Percentiles rank a stretch among this genome's conserved stretches.
phyloP scores from a whole-genome alignment of 2,113 vertebrate genomes.

The Pycnonotus jocosus region DNA sequence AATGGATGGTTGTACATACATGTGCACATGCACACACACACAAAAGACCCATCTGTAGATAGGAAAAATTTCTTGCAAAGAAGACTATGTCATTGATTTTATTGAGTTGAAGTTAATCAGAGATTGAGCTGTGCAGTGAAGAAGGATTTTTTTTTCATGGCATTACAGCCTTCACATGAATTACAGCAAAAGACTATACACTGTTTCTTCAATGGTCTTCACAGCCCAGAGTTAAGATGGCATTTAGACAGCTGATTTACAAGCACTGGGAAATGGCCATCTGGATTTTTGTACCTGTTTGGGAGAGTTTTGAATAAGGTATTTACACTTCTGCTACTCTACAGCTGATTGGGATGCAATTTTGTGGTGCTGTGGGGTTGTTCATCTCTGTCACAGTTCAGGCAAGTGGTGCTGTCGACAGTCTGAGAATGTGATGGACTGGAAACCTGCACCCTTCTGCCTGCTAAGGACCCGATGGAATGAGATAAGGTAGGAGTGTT shows the following conservation, averaged over 20 bases:
- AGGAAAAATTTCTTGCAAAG: not conserved
- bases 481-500: not conserved
- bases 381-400: not conserved
- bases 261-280: not conserved
- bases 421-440: not conserved
- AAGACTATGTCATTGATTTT: not conserved
- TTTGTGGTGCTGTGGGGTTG: not conserved
- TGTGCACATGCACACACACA: rapidly evolving
- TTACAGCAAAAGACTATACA: not conserved
- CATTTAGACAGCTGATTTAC: not conserved
- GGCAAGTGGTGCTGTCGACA: not conserved
- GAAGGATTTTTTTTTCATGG: not conserved
- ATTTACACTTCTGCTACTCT: not conserved
- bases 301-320: not conserved
- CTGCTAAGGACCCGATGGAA: not conserved
- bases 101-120: not conserved
- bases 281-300: not conserved
- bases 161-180: not conserved
- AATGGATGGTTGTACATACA: not conserved
- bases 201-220: not conserved
- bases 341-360: not conserved
- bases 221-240: not conserved
- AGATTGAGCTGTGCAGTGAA: not conserved
- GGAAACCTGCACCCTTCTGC: not conserved
- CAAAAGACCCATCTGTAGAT: not conserved